Conservation (phyloP, 1,140 invertebrate species). For the Lucilia cuprina region DNA sequence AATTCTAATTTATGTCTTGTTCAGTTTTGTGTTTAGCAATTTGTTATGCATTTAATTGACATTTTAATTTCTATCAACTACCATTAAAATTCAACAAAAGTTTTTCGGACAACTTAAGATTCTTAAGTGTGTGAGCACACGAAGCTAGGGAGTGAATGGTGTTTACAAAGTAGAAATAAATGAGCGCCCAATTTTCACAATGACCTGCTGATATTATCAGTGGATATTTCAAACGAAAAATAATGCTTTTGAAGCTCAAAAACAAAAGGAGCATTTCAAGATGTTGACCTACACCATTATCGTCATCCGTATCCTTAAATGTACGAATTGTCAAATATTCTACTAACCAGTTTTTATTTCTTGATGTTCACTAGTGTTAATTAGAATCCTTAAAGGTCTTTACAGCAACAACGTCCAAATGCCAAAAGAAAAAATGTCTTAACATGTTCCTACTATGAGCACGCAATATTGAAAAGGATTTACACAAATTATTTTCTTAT, state of each 20-base stretch:
- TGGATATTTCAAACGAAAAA: neutral
- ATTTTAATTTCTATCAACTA: neutral
- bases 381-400: neutral
- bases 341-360: too few species aligned
- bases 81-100: neutral
- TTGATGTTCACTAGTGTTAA: neutral
- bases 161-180: neutral
- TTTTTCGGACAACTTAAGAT: neutral
- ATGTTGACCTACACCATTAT: neutral
- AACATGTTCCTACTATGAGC: neutral
- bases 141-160: neutral
- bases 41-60: slow-evolving; percentile 6
- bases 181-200: neutral
- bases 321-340: too few species aligned
- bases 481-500: neutral
- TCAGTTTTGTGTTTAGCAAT: neutral
- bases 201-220: neutral
- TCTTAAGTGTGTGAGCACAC: neutral
- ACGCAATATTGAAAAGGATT: neutral
- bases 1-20: neutral
- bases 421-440: neutral
- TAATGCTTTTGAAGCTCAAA: neutral
- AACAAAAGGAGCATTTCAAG: neutral
- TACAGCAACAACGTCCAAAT: neutral
- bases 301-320: neutral